A percentile compares a stretch with the other conserved stretches of the same genome.
Evolutionary conservation across 2,797 vertebrate genomes (phyloP).

Genomic region (Scarus forsteni): DNA sequence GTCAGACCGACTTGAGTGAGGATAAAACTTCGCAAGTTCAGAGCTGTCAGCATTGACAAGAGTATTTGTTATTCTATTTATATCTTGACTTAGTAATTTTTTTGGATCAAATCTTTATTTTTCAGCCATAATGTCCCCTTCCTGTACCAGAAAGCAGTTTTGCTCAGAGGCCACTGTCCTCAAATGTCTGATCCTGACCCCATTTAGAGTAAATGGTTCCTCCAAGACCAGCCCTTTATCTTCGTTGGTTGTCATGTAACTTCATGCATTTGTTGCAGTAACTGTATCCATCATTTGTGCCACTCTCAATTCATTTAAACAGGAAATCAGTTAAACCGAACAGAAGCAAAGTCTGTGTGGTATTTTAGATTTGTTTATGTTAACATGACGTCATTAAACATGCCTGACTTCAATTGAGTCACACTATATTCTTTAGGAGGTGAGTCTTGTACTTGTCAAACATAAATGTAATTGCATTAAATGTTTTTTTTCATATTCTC

Average conservation of each 20-base stretch:
- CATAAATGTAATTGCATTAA: background rate
- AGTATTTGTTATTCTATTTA: too few species aligned
- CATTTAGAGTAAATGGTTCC: too few species aligned
- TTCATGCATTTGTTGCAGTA: slow-evolving; percentile 3
- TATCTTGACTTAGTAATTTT: too few species aligned
- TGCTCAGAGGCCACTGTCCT: too few species aligned
- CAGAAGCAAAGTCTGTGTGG: slow-evolving; percentile 1
- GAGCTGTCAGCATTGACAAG: too few species aligned
- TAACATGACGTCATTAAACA: slow-evolving; percentile 9
- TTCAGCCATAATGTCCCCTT: too few species aligned
- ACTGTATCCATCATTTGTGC: slow-evolving; percentile 9
- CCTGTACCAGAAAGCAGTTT: too few species aligned
- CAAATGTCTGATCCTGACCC: too few species aligned
- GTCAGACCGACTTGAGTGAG: too few species aligned
- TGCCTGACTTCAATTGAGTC: background rate
- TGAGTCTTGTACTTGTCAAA: background rate
- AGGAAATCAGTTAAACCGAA: slow-evolving; percentile 19
- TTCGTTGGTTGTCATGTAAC: slow-evolving; percentile 1
- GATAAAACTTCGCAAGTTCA: too few species aligned
- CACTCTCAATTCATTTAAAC: slow-evolving; percentile 29
- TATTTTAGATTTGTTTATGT: slow-evolving; percentile 31
- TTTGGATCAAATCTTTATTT: too few species aligned
- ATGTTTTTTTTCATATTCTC: background rate
- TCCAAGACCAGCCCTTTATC: too few species aligned
- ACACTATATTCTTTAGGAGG: background rate